Evolutionary conservation across 2,113 vertebrate genomes (phyloP), one percentile per base, ranked within the genome.

Genomic region (Poeciliopsis prolifica): DNA sequence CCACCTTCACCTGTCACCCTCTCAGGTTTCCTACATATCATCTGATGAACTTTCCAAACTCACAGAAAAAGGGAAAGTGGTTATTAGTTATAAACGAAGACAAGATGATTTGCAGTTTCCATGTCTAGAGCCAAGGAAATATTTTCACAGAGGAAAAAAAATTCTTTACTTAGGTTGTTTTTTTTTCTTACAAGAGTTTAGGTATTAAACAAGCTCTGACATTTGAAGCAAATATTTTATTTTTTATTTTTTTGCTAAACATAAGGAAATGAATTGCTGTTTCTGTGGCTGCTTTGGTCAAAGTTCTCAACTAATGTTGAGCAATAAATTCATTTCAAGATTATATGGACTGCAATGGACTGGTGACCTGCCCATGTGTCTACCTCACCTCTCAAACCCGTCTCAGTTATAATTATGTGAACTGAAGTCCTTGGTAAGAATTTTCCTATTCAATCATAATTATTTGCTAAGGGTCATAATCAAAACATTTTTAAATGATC

Each of bases 31-130:
- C 64, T 75, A n/a, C 48, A 70, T 61, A 78, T 74, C 64, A 74
- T 42, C 68, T 86, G 80, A 90, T 89, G 78, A 88, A 80, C 72
- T 89, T 89, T 87, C 84, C 87, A 90, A 85, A 85, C 63, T 70
- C 58, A 37, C 58, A 82, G 82, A 71, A 68, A 62, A 64, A 70
- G 79, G 76, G 76, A 74, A 75, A 82, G 68, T 30, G 9, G 68
- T 58, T 58, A n/a, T 65, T 48, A 15, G 48, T 66, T n/a, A 37
- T 65, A 60, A 66, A 72, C 60, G 42, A 67, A 58, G 63, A 71
- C 12, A 54, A 51, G 19, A 62, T 67, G 48, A 26, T 13, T 67
- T 70, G 24, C 30, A 61, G 35, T 77, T 88, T 58, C 24, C 51
- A 58, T 3, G 10, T n/a, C 51, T 58, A 8, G 51, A 58, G 51